These are phyloP conservation scores for Drosophila rubida DNA, from an alignment of 2,888 invertebrate species.

Conservation along the genomic window DNA sequence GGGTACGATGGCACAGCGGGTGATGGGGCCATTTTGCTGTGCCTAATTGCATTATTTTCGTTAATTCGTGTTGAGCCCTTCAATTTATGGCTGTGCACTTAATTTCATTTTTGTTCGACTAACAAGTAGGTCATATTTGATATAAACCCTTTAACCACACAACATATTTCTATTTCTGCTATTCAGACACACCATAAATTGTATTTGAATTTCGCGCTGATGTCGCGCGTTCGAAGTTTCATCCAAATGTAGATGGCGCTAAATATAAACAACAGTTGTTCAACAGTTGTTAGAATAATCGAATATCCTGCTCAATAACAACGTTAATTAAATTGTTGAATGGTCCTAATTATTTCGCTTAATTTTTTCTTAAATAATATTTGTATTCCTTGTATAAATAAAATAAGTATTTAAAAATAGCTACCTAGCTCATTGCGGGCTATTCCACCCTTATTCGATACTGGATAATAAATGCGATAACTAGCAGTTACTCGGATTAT, in stretches of 20 bases:
- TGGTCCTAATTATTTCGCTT: background rate
- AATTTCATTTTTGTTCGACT: constrained; percentile 25
- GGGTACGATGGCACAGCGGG: constrained; percentile 37
- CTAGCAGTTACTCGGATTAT: constrained; percentile 24
- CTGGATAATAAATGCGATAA: background rate
- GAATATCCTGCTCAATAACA: background rate
- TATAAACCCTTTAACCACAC: constrained; percentile 4
- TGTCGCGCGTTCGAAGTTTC: background rate
- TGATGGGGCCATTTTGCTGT: constrained; percentile 30
- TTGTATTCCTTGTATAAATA: background rate
- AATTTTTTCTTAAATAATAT: background rate
- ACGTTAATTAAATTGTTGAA: background rate
- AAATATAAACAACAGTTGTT: background rate
- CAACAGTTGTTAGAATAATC: background rate
- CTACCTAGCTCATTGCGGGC: background rate
- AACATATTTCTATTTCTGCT: background rate
- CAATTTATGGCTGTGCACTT: constrained; percentile 29
- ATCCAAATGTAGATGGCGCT: constrained; percentile 38
- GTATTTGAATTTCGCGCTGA: background rate
- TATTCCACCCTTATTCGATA: background rate
- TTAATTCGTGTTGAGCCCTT: constrained; percentile 37
- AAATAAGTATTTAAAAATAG: background rate
- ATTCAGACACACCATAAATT: background rate
- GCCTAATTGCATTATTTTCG: constrained; percentile 56
- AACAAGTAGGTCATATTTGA: constrained; percentile 49